A percentile compares a stretch with the other conserved stretches of the same genome.
These are phyloP conservation scores for Dendrolimus punctatus DNA, from an alignment of 1,140 invertebrate species.

Conservation along the genomic window DNA sequence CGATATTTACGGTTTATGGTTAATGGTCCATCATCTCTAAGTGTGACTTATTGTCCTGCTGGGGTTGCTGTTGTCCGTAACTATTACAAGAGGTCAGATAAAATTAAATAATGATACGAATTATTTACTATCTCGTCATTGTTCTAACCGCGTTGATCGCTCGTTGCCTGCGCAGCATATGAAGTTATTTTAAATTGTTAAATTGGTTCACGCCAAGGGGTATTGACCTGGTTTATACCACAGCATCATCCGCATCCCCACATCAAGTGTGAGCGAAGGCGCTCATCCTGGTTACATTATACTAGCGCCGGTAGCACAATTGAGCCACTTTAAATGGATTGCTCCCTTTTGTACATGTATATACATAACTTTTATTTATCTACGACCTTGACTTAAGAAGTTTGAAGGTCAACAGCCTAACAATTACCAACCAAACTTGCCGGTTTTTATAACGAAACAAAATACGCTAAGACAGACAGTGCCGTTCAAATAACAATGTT, in stretches of 20 bases:
- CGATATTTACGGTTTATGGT: too few relatives aligned
- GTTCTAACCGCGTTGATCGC: too few relatives aligned
- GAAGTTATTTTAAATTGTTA: constrained; percentile 46
- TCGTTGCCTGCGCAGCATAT: constrained; percentile 11
- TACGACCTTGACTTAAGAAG: constrained; percentile 38
- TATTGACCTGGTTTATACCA: constrained; percentile 39
- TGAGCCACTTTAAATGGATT: constrained; percentile 31
- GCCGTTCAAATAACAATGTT: too few relatives aligned
- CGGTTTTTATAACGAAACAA: too few relatives aligned
- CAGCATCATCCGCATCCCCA: constrained; percentile 14
- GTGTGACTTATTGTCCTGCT: too few relatives aligned
- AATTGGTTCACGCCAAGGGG: constrained; percentile 48
- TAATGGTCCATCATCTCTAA: too few relatives aligned
- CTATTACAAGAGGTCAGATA: too few relatives aligned
- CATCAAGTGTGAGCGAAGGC: constrained; percentile 30
- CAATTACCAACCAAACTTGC: constrained; percentile 3
- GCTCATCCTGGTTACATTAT: constrained; percentile 52
- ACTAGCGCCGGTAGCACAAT: constrained; percentile 41
- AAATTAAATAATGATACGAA: too few relatives aligned
- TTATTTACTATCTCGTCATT: too few relatives aligned
- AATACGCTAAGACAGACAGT: too few relatives aligned
- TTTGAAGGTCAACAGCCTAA: constrained; percentile 37
- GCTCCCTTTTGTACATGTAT: constrained; percentile 23
- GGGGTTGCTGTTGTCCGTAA: too few relatives aligned
- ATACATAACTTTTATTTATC: constrained; percentile 19